Evolutionary conservation across 2,113 vertebrate genomes (phyloP).

Genomic region (Dryoscopus gambensis): DNA sequence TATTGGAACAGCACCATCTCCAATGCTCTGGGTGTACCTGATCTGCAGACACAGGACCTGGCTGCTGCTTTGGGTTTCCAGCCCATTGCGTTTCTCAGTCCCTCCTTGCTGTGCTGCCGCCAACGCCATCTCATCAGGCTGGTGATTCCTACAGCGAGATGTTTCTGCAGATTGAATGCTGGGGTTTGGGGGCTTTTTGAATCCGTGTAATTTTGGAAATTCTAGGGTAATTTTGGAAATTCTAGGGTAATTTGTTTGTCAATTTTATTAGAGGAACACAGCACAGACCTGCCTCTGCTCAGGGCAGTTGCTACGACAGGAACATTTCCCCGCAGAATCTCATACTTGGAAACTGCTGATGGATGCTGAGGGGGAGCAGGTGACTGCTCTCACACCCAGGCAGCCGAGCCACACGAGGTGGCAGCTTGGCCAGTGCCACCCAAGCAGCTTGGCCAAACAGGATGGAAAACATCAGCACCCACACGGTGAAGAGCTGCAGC

Average conservation of each 20-base stretch:
- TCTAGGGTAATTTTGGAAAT: background rate
- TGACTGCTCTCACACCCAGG: rapidly evolving
- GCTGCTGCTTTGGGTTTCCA: background rate
- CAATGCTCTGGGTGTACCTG: background rate
- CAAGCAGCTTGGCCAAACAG: background rate
- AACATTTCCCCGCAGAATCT: background rate
- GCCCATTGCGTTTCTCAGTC: background rate
- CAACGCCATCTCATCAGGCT: background rate
- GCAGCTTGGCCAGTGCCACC: background rate
- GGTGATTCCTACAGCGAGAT: background rate
- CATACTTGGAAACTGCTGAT: rapidly evolving
- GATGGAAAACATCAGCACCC: rapidly evolving
- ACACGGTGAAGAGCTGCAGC: rapidly evolving
- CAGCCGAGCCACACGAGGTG: rapidly evolving
- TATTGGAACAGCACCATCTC: background rate
- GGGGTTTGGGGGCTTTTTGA: background rate
- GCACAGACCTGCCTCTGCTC: background rate
- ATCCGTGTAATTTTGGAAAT: background rate
- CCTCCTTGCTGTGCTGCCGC: background rate
- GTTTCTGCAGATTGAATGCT: background rate
- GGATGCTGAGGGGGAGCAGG: background rate
- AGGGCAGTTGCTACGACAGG: background rate
- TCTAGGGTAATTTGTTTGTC: background rate
- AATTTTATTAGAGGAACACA: background rate
- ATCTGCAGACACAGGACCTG: background rate